Base-by-base conservation (phyloP, 1,140 invertebrate species). In the Aphidius ervi region DNA sequence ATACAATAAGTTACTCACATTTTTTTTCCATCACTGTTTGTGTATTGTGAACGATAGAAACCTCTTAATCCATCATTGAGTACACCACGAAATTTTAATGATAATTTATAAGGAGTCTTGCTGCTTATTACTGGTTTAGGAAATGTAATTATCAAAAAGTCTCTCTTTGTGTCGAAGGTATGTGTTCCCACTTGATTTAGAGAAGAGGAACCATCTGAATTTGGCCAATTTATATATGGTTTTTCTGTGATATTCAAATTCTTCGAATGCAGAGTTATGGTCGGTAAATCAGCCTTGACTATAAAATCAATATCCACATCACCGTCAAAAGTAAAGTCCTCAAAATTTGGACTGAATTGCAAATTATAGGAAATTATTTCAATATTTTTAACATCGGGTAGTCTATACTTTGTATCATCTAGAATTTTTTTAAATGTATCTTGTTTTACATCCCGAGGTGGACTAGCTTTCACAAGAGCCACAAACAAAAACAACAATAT, bases 331-430 rank as follows among this genome's bases (percentile, higher is more conserved):
- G 57, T 68, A 50, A 68, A 73, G 6, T 50, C 23, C 5, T 9
- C 57, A 1, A 74, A 45, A 9, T 61, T 9, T 1, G 69, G 60
- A 2, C 6, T 31, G 2, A 76, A 20, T 6, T 5, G 0, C 5
- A 76, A 53, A 0, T 6, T 2, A 31, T 76, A 76, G 1, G 42
- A 1, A 0, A 0, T n/a, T n/a, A 71, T 89, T 16, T 74, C 65
- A 0, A 85, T 81, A 43, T 81, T 31, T 3, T 31, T 4, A 31
- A 31, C 68, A 4, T 66, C 72, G 0, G 88, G 85, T 6, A 93
- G 79, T 2, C 85, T 81, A 61, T 86, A 81, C 7, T 65, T 46
- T 3, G 4, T 31, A 31, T 31, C 23, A 1, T 31, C 23, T 4
- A 31, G 23, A 31, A 31, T 31, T 3, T 31, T 31, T 31, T 31